Evolutionary conservation across 2,113 vertebrate species (phyloP).

Genomic region (Gnathonemus longibarbis): DNA sequence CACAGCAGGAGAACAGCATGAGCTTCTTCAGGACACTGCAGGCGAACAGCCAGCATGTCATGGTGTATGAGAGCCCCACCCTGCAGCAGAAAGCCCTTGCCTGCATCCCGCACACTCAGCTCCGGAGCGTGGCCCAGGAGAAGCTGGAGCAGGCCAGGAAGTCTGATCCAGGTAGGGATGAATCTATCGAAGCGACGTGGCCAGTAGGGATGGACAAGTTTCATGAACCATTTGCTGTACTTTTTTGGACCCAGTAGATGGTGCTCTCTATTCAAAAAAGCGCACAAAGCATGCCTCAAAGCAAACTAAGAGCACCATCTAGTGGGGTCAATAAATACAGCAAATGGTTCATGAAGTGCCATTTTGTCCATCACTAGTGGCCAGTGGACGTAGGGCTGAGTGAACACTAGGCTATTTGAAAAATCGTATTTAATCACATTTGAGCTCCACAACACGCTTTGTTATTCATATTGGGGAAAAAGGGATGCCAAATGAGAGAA

Average conservation of each 20-base stretch:
- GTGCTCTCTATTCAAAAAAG: background rate
- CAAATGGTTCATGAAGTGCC: background rate
- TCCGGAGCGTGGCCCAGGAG: conserved; percentile 63
- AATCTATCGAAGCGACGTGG: background rate
- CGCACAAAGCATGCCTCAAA: background rate
- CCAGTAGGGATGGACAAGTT: background rate
- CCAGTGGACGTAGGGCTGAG: background rate
- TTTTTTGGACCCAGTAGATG: background rate
- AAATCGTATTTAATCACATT: background rate
- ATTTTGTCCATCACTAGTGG: background rate
- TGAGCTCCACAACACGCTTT: background rate
- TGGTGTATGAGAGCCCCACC: conserved; percentile 73
- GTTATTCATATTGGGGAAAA: background rate
- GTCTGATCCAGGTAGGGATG: conserved; percentile 70
- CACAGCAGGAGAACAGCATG: conserved; percentile 53
- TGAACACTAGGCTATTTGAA: background rate
- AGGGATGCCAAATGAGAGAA: background rate
- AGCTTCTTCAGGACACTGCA: conserved; percentile 71
- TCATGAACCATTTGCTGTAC: background rate
- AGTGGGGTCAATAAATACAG: background rate
- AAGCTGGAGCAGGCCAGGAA: conserved; percentile 64
- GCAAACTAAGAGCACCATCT: background rate
- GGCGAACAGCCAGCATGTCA: conserved; percentile 75
- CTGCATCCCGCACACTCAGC: conserved; percentile 67
- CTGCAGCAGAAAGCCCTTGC: conserved; percentile 76